Conservation (phyloP, 2,888 invertebrate species). For the Drosophila incognita region DNA sequence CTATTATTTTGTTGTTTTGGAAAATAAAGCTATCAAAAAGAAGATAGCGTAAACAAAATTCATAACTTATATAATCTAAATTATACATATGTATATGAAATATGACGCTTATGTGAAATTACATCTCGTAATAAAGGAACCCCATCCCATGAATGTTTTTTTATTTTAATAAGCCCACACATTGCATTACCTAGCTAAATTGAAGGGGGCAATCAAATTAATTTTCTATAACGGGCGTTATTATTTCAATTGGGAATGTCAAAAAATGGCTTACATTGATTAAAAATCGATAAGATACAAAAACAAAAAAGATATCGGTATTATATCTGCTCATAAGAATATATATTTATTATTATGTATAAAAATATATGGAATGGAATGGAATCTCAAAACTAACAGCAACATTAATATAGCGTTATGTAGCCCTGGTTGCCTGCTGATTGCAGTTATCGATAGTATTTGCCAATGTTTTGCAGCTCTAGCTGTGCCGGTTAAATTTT, state of each 20-base stretch:
- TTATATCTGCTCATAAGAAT: no score
- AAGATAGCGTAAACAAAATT: not conserved
- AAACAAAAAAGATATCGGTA: not conserved
- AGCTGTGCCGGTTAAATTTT: conserved; percentile 43
- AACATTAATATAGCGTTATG: no score
- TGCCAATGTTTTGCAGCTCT: conserved; percentile 13
- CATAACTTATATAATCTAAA: not conserved
- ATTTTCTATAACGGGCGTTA: not conserved
- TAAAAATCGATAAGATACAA: not conserved
- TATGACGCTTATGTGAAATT: not conserved
- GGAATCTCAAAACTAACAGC: no score
- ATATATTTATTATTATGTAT: no score
- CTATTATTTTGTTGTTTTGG: no score
- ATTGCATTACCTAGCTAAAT: not conserved
- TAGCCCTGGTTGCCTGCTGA: no score
- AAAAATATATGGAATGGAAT: no score
- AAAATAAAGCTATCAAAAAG: no score
- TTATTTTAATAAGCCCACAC: not conserved
- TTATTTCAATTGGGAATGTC: not conserved
- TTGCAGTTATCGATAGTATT: not conserved
- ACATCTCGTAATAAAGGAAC: not conserved
- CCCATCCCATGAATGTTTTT: not conserved
- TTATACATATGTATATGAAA: not conserved
- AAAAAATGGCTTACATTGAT: not conserved
- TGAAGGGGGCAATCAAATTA: conserved; percentile 6